Evolutionary conservation across 2,888 invertebrate genomes (phyloP).

Genomic region (Laspeyria flexula): DNA sequence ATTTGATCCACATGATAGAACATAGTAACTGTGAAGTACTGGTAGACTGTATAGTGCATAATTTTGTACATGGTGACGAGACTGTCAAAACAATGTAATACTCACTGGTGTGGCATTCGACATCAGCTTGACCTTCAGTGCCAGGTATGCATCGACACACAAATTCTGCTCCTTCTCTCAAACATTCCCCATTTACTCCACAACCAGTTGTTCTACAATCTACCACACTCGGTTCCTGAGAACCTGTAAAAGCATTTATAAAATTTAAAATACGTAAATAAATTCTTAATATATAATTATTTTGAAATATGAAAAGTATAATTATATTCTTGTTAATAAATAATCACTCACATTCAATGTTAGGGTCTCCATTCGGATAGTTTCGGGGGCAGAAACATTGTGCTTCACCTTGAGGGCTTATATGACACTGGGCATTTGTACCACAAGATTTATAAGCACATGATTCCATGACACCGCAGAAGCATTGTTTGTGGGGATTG

Average conservation of each 20-base stretch:
- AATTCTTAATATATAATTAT: too few species aligned
- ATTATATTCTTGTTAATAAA: neutral
- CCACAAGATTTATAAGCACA: conserved; percentile 94
- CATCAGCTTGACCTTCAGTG: conserved; percentile 89
- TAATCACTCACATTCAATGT: conserved; percentile 92
- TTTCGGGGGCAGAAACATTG: conserved; percentile 94
- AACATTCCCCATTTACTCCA: conserved; percentile 94
- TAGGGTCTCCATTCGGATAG: conserved; percentile 94
- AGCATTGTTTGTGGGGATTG: conserved; percentile 92
- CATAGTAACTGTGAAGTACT: conserved; percentile 23
- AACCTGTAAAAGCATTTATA: conserved; percentile 71
- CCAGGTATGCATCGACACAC: conserved; percentile 93
- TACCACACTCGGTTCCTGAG: conserved; percentile 85
- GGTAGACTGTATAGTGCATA: conserved; percentile 64
- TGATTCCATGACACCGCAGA: conserved; percentile 91
- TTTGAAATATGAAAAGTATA: too few species aligned
- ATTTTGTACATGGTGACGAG: conserved; percentile 76
- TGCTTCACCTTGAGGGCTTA: conserved; percentile 88
- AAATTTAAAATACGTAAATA: too few species aligned
- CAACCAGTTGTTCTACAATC: conserved; percentile 95
- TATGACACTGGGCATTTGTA: conserved; percentile 92
- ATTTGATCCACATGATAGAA: conserved; percentile 7
- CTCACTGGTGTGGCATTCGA: conserved; percentile 88
- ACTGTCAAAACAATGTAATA: conserved; percentile 49
- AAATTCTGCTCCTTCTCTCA: conserved; percentile 93